A percentile compares a stretch with the other conserved stretches of the same genome.
Conservation (phyloP, 2,113 vertebrate species). For the Ammodytes marinus region DNA sequence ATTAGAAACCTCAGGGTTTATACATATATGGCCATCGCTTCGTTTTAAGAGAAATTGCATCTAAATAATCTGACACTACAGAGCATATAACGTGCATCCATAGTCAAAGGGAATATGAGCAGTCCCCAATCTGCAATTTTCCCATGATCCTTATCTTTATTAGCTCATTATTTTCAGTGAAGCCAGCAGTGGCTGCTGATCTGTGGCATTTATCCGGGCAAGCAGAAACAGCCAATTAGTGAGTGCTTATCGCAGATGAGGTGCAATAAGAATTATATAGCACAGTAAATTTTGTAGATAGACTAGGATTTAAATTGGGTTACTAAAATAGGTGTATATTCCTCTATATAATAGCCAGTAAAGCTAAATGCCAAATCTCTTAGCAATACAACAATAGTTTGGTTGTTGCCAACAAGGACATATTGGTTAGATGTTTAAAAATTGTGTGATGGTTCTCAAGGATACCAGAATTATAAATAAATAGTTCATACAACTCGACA, state of each 20-base stretch:
- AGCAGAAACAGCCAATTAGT: slow-evolving; percentile 78
- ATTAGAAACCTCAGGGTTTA: slow-evolving; percentile 29
- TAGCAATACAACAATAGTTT: neutral
- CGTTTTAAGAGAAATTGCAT: slow-evolving; percentile 33
- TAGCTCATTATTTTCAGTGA: slow-evolving; percentile 78
- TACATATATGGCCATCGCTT: slow-evolving; percentile 20
- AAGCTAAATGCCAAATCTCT: neutral
- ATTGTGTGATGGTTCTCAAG: neutral
- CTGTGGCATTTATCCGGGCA: slow-evolving; percentile 73
- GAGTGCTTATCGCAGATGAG: slow-evolving; percentile 72
- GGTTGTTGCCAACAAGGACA: neutral
- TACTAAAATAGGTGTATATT: neutral
- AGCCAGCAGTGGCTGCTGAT: slow-evolving; percentile 71
- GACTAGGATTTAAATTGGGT: slow-evolving; percentile 42
- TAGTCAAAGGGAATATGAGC: slow-evolving; percentile 58
- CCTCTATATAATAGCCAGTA: neutral
- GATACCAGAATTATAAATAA: neutral
- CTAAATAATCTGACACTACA: slow-evolving; percentile 38
- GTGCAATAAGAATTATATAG: slow-evolving; percentile 64
- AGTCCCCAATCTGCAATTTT: slow-evolving; percentile 74
- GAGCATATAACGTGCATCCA: slow-evolving; percentile 31
- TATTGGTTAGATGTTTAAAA: neutral
- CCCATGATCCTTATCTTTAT: slow-evolving; percentile 81
- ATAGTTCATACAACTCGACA: neutral
- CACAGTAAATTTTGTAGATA: slow-evolving; percentile 45